Conservation (phyloP, 1,140 invertebrate genomes). For the Anthonomus grandis region DNA sequence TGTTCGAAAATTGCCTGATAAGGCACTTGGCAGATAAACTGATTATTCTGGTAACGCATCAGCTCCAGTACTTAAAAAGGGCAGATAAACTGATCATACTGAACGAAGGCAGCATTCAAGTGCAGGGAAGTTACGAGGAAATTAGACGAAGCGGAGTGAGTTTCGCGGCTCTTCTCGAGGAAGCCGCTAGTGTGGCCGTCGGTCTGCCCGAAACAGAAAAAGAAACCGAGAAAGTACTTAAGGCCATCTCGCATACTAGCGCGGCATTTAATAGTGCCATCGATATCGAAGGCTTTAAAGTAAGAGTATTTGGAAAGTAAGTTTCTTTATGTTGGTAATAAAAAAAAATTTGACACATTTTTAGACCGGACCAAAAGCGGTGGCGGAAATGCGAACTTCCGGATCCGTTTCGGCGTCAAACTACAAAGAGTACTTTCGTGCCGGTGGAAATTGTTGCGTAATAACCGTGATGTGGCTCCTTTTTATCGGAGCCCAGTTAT, state of each 20-base stretch:
- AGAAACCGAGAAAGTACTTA: constrained; percentile 27
- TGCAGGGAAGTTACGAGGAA: constrained; percentile 35
- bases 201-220: constrained; percentile 20
- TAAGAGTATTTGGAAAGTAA: constrained; percentile 3
- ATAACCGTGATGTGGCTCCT: constrained; percentile 56
- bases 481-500: constrained; percentile 63
- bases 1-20: constrained; percentile 54
- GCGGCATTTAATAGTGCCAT: constrained; percentile 28
- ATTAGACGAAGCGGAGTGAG: constrained; percentile 29
- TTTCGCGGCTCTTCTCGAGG: constrained; percentile 47
- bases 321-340: not conserved
- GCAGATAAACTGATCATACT: constrained; percentile 56
- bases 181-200: constrained; percentile 6
- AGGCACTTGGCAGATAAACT: constrained; percentile 62
- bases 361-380: constrained; percentile 21
- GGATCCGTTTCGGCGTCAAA: constrained; percentile 54
- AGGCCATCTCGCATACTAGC: constrained; percentile 25
- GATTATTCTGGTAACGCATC: constrained; percentile 74
- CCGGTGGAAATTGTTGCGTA: constrained; percentile 59
- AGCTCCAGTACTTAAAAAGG: constrained; percentile 65
- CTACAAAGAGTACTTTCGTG: constrained; percentile 66
- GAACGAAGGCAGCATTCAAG: constrained; percentile 47
- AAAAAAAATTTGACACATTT: constrained; percentile 3
- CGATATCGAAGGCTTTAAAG: constrained; percentile 33
- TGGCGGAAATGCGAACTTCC: constrained; percentile 51